Percentiles rank a stretch among this genome's conserved stretches.
phyloP scores from a whole-genome alignment of 2,888 invertebrate species.

The Masnerella sp. region DNA sequence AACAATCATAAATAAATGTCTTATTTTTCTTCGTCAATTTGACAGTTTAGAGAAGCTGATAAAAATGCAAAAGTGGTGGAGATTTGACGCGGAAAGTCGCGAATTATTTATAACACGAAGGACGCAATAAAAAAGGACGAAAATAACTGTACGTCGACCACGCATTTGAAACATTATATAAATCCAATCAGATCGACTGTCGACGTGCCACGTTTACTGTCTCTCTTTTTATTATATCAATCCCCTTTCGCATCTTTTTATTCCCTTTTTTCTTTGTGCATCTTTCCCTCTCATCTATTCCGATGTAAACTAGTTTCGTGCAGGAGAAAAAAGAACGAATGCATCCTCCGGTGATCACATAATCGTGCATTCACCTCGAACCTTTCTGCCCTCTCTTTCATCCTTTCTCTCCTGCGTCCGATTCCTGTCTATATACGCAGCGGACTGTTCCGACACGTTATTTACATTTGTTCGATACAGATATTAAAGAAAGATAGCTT shows the following conservation, averaged over 20 bases:
- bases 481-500: conserved; percentile 61
- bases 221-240: conserved; percentile 56
- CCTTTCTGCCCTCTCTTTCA: conserved; percentile 61
- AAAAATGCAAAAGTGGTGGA: too few species aligned
- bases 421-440: conserved; percentile 57
- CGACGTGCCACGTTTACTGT: conserved; percentile 64
- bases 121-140: conserved; percentile 32
- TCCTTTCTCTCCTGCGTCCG: conserved; percentile 60
- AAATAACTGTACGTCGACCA: conserved; percentile 52
- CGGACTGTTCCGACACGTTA: conserved; percentile 59
- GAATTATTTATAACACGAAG: too few species aligned
- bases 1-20: too few species aligned
- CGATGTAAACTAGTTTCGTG: conserved; percentile 72
- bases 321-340: conserved; percentile 63
- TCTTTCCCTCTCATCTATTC: conserved; percentile 58
- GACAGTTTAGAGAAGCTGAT: too few species aligned
- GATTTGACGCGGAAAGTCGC: not conserved
- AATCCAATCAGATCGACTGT: conserved; percentile 72
- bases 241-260: conserved; percentile 59
- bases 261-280: conserved; percentile 49
- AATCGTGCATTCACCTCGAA: conserved; percentile 75
- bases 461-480: conserved; percentile 61
- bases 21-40: too few species aligned
- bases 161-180: conserved; percentile 66
- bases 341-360: conserved; percentile 75